Conservation (phyloP, 2,113 vertebrate genomes). For the Rhegmatorhina hoffmannsi region DNA sequence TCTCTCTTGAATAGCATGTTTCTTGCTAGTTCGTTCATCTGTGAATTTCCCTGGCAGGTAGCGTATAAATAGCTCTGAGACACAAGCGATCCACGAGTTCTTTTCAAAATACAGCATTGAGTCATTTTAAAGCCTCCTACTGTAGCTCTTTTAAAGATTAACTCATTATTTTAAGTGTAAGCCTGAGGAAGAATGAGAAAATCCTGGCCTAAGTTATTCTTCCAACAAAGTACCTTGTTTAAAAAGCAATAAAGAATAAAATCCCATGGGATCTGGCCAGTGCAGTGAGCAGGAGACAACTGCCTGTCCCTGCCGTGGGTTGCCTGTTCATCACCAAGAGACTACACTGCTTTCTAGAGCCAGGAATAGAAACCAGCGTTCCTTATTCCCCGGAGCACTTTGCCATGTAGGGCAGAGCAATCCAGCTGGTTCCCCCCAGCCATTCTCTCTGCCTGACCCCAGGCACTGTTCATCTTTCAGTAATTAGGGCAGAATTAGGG, state of each 20-base stretch:
- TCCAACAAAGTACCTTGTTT: background rate
- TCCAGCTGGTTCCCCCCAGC: background rate
- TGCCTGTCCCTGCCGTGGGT: background rate
- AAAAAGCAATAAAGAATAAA: background rate
- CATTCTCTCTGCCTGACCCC: conserved; percentile 15
- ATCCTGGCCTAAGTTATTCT: background rate
- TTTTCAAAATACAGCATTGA: conserved; percentile 66
- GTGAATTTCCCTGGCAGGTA: conserved; percentile 67
- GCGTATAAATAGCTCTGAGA: conserved; percentile 67
- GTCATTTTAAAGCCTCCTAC: conserved; percentile 71
- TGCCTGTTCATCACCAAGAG: background rate
- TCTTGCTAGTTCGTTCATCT: conserved; percentile 42
- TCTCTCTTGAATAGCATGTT: conserved; percentile 16
- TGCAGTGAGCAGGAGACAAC: background rate
- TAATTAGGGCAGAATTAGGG: conserved; percentile 60
- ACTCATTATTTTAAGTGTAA: conserved; percentile 51
- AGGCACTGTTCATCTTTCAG: background rate
- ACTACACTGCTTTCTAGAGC: background rate
- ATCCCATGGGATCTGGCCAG: background rate
- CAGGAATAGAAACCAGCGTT: conserved; percentile 45
- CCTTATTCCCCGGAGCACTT: conserved; percentile 25
- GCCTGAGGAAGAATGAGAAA: background rate
- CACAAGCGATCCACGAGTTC: conserved; percentile 56
- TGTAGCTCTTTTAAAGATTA: conserved; percentile 46
- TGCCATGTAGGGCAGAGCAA: conserved; percentile 49